phyloP scores from a whole-genome alignment of 2,113 vertebrate genomes.

The Psilopsiagon aurifrons region DNA sequence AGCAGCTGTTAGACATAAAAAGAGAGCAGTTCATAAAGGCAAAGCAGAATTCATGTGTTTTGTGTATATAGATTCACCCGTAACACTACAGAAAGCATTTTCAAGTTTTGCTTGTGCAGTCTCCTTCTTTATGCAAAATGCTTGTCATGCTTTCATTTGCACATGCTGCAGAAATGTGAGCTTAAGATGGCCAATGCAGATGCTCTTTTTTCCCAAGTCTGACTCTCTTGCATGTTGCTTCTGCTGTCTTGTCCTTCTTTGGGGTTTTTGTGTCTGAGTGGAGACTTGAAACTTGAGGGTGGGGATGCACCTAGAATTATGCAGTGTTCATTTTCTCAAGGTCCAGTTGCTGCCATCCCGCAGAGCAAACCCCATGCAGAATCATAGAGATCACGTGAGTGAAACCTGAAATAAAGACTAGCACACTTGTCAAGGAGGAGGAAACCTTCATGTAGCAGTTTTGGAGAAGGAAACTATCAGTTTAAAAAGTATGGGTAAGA shows the following conservation, averaged over 20 bases:
- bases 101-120: neutral
- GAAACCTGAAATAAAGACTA: neutral
- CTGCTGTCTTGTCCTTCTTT: neutral
- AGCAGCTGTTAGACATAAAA: conserved; percentile 3
- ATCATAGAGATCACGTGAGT: neutral
- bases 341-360: neutral
- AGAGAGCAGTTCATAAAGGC: neutral
- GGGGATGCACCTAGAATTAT: neutral
- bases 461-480: neutral
- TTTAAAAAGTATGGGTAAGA: neutral
- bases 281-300: neutral
- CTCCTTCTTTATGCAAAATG: neutral
- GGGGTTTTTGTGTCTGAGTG: neutral
- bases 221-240: neutral
- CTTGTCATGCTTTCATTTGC: neutral
- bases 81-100: neutral
- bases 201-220: neutral
- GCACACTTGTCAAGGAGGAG: neutral
- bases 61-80: neutral
- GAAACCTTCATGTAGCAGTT: neutral
- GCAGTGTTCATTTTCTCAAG: neutral
- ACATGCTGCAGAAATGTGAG: neutral
- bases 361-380: neutral
- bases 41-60: neutral
- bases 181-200: neutral